Conservation (phyloP, 1,140 invertebrate species). For the Lucilia cuprina region DNA sequence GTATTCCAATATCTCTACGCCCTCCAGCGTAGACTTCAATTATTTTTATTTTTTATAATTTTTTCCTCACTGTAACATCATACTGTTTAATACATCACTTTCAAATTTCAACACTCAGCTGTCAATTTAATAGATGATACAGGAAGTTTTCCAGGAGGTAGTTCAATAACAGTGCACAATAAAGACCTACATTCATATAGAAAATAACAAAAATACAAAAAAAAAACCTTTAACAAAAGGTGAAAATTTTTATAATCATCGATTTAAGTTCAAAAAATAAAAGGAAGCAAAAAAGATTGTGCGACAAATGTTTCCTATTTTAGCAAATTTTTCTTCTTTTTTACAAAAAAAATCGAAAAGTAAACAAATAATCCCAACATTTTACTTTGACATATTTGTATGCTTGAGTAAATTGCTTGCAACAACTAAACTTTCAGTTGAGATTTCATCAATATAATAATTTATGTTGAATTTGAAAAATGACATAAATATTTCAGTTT, state of each 20-base stretch:
- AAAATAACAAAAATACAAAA: background rate
- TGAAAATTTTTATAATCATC: conserved; percentile 8
- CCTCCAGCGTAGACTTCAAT: background rate
- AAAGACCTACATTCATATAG: background rate
- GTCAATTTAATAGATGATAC: conserved; percentile 13
- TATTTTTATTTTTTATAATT: too few species aligned
- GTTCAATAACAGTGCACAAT: background rate
- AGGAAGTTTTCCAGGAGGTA: background rate
- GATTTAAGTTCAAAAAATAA: background rate
- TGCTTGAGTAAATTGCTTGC: background rate
- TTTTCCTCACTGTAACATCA: too few species aligned
- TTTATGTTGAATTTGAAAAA: background rate
- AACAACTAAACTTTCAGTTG: too few species aligned
- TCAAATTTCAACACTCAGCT: conserved; percentile 1
- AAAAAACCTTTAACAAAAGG: background rate
- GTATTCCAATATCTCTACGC: background rate
- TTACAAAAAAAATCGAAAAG: background rate
- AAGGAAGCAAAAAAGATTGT: background rate
- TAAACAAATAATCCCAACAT: background rate
- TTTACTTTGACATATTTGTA: conserved; percentile 8
- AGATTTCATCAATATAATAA: background rate
- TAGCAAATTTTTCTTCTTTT: background rate
- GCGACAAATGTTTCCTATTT: background rate
- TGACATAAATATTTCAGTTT: too few species aligned
- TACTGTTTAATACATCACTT: background rate